A percentile compares a stretch with the other conserved stretches of the same genome.
Evolutionary conservation across 2,113 vertebrate genomes (phyloP).

Genomic region (Conger conger): DNA sequence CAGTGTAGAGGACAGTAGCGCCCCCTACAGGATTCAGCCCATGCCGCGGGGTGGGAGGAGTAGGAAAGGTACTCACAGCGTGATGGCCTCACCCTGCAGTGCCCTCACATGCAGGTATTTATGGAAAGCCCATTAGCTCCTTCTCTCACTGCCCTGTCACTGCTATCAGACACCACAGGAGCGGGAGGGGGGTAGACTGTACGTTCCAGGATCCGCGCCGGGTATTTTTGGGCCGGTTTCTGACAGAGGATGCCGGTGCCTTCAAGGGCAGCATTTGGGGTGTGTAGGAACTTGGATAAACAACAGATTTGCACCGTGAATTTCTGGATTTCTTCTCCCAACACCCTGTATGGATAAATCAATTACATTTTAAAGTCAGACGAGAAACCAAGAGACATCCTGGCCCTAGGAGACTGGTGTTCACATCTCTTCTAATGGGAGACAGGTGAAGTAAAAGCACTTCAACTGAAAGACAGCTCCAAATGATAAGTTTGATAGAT

Average conservation of each 20-base stretch:
- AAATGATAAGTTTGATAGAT: not conserved
- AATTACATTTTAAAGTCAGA: not conserved
- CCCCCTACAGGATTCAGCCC: not conserved
- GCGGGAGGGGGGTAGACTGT: not conserved
- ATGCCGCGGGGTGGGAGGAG: not conserved
- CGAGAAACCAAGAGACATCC: not conserved
- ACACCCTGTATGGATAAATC: not conserved
- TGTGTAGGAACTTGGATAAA: not conserved
- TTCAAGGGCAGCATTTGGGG: not conserved
- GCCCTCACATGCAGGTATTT: not conserved
- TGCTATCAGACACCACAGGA: slow-evolving; percentile 1
- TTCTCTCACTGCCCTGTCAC: not conserved
- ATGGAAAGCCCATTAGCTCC: not conserved
- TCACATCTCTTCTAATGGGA: not conserved
- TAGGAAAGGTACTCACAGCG: not conserved
- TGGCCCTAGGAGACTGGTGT: not conserved
- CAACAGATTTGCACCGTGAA: not conserved
- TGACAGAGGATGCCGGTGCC: not conserved
- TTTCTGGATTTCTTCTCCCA: not conserved
- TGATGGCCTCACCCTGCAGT: too few species aligned
- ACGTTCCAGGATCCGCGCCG: not conserved
- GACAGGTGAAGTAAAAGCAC: not conserved
- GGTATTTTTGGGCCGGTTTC: not conserved
- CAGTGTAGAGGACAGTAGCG: not conserved
- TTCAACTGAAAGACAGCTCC: not conserved